Percentiles rank a stretch among this genome's conserved stretches.
These are phyloP conservation scores for Mesocentrotus franciscanus DNA, from an alignment of 53 echinoderm and acorn worm genomes.

Conservation along the genomic window DNA sequence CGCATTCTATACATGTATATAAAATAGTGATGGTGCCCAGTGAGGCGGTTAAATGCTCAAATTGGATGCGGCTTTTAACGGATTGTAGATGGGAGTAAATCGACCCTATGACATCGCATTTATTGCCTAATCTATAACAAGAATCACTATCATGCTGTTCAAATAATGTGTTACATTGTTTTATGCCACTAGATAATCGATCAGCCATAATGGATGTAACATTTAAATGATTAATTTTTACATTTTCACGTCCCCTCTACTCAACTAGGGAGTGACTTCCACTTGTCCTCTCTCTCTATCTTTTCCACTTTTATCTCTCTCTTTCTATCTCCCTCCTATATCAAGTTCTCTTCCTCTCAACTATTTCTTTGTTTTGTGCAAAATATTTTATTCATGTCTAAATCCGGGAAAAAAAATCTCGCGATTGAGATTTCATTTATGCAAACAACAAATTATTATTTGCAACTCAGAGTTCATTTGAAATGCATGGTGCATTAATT, in stretches of 20 bases:
- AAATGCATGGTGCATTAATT: no score
- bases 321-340: not conserved
- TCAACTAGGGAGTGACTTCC: no score
- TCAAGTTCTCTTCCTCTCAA: not conserved
- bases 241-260: not conserved
- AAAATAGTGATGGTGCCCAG: constrained; percentile 13
- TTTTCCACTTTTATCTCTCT: not conserved
- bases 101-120: not conserved
- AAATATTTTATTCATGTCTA: no score
- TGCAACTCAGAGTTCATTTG: no score
- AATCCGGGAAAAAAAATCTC: no score
- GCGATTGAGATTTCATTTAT: no score
- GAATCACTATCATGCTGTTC: not conserved
- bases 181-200: not conserved
- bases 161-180: not conserved
- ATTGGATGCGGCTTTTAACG: constrained; percentile 47
- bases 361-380: no score
- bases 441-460: no score
- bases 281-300: not conserved
- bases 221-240: not conserved
- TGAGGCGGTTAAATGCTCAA: constrained; percentile 26
- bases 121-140: constrained; percentile 14
- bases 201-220: not conserved
- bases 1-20: not conserved
- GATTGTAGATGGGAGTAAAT: constrained; percentile 9